Base-by-base conservation (phyloP, 2,797 vertebrate species). In the Choloepus didactylus region DNA sequence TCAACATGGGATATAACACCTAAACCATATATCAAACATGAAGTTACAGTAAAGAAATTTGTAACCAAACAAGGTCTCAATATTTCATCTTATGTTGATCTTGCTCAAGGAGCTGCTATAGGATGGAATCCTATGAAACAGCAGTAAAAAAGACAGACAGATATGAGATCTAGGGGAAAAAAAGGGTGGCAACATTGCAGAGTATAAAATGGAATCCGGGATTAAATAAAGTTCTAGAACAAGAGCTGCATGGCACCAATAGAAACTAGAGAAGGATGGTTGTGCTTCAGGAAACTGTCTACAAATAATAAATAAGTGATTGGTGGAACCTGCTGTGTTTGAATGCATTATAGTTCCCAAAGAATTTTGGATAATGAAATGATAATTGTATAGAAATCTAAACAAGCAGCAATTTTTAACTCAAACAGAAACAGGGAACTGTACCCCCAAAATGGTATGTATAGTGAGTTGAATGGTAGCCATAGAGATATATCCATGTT, bases 401-500 rank as follows among this genome's bases (percentile, higher is more conserved):
- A 66, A 56, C 11, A 79, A 60, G 73, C 15, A 73, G 29, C 29
- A 75, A 62, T 60, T n/a, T 23, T 49, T 35, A 35, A 35, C 21
- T 75, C 41, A 60, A 85, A 73, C 41, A 46, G 70, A 73, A 73
- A 44, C 21, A 87, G n/a, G n/a, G 54, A 75, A 75, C 2, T 23
- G 14, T 60, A 73, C 31, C 41, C 70, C 38, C 14, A 0, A 60
- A 60, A 12, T 60, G 70, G 0, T 15, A 46, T 6, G 5, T 46
- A 41, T 27, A 75, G 23, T 35, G 70, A 31, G 41, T 21, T 49
- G 41, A 73, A 60, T 21, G n/a, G 5, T 46, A 8, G 11, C 38
- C n/a, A n/a, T 19, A 9, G 2, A 41, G 7, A 1, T 10, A 35
- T 3, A 9, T 7, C 56, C 8, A 49, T 6, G 14, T 41, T n/a